Conservation (phyloP, 2,888 invertebrate species). For the Rambutsinella grinnellia region DNA sequence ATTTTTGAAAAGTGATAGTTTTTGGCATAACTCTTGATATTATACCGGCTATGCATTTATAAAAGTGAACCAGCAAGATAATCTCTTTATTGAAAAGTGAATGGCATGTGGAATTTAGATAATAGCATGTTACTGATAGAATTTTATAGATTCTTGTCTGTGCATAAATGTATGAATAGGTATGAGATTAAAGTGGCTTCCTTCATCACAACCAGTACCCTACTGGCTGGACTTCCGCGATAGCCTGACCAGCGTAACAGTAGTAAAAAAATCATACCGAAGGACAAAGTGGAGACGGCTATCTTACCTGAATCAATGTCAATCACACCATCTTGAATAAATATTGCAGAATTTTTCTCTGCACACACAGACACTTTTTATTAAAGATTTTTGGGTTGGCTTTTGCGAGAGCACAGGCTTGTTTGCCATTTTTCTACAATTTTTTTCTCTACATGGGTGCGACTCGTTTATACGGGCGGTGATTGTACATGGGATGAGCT, state of each 20-base stretch:
- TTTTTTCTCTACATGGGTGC: slow-evolving; percentile 14
- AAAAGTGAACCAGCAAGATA: not conserved
- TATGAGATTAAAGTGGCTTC: no score
- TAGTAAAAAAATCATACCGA: not conserved
- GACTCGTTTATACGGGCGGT: slow-evolving; percentile 15
- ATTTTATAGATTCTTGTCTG: slow-evolving; percentile 11
- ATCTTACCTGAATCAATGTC: not conserved
- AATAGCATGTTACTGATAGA: slow-evolving; percentile 49
- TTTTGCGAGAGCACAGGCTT: not conserved
- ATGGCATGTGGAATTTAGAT: slow-evolving; percentile 55
- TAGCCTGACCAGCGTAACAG: no score
- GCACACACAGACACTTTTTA: not conserved
- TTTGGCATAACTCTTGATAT: no score
- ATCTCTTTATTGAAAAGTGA: slow-evolving; percentile 42
- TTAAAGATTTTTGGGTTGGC: not conserved
- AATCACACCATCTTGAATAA: not conserved
- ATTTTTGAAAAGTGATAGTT: no score
- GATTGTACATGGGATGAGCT: slow-evolving; percentile 15
- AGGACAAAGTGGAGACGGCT: not conserved
- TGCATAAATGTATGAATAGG: no score
- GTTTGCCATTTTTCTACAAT: no score
- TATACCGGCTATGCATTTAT: no score
- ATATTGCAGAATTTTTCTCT: no score
- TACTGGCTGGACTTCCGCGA: no score
- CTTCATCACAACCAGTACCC: no score